Base-by-base conservation (phyloP, 2,113 vertebrate genomes). In the Chloropsis hardwickii region DNA sequence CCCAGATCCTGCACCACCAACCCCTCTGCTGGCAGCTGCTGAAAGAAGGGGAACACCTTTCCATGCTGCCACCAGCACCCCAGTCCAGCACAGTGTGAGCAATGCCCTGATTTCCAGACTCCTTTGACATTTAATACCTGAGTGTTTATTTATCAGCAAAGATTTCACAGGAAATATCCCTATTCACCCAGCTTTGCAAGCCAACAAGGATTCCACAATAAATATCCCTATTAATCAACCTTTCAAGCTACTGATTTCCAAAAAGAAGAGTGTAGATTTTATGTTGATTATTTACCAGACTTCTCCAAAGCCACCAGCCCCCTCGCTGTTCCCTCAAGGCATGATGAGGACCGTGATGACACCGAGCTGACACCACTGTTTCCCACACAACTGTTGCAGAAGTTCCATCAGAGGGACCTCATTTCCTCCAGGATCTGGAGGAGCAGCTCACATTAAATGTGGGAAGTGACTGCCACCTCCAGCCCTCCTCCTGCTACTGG, bases 381-480 rank as follows among this genome's bases (percentile, higher is more conserved):
- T 10, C 76, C 72, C 83, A 6, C 0, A 3, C 13, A 69, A 6
- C 35, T 2, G 1, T 1, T 8, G 10, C 82, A 60, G 44, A 31
- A 57, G 42, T 42, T 48, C 29, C 10, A 15, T 4, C 4, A 1
- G 37, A 35, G 25, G 1, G 8, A 47, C 3, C 81, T 29, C 12
- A 0, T 67, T 82, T 71, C 82, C 83, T 12, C 1, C 1, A 2
- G 67, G 33, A 64, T 2, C 1, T 2, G 65, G 37, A 85, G 74
- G 48, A 77, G n/a, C 86, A 5, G 51, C 67, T 85, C 16, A 3
- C 62, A 91, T 89, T 93, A 92, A 96, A 65, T 21, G 83, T 88
- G 96, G 96, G 94, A 94, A 95, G 86, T 95, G 96, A 95, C 67
- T 96, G 95, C 95, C 95, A 96, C 95, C 95, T 96, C 96, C 95